Evolutionary conservation across 2,888 invertebrate genomes (phyloP), one percentile per base, ranked within the genome.

Genomic region (Hololepta plana): DNA sequence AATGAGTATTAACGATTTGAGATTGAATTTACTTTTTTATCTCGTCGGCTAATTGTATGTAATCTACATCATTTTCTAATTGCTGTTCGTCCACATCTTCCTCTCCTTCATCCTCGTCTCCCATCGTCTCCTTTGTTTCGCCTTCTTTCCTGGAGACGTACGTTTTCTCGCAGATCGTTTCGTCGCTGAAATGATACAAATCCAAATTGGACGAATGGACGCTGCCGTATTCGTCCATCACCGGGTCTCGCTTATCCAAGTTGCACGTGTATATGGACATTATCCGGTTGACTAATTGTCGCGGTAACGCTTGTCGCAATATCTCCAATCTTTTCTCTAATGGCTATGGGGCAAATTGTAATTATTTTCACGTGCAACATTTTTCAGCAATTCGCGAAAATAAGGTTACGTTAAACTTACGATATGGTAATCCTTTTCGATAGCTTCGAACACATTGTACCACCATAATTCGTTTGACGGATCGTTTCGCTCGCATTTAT

Each of bases 401-500:
- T 5, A 5, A 20, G 11, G 10, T 5, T 20, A 4, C 3, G 19
- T 20, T 12, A 30, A 12, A 39, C 42, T 38, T 38, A 51, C 51
- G 27, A 47, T 42, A 13, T 34, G 21, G 8, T 39, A 38, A 26
- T 49, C 43, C 2, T 32, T 34, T 40, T 53, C 53, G 32, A 53
- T 33, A 5, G 34, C 31, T 21, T 38, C 24, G 27, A 51, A 49
- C 11, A 47, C 21, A 21, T 37, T 33, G 14, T 38, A 23, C 51
- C 51, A 53, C 48, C 49, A 51, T 29, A 40, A 32, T 9, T 35
- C 28, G 12, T 37, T 34, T 25, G 40, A 39, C 7, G 40, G 36
- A 25, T 37, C 37, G 25, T 37, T 38, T 3, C 32, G 32, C 21
- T 42, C 44, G 27, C 39, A 42, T 38, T 42, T 40, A 15, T 31